Evolutionary conservation across 2,888 invertebrate species (phyloP).

Genomic region (Vanessa cardui): DNA sequence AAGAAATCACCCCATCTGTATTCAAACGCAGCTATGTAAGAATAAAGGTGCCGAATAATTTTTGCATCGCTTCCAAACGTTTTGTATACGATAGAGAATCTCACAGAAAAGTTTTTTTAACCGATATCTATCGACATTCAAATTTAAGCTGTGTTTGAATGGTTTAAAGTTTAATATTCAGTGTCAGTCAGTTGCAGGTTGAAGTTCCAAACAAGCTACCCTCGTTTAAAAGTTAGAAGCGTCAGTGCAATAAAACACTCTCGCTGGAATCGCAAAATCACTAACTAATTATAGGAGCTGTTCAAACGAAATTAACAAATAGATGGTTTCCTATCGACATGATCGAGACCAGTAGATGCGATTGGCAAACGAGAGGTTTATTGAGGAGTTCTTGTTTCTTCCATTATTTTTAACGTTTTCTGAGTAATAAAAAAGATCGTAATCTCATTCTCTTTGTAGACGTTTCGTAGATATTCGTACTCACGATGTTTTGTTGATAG

Average conservation of each 20-base stretch:
- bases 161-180: neutral
- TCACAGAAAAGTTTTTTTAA: conserved; percentile 52
- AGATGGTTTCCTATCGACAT: conserved; percentile 9
- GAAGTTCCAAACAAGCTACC: conserved; percentile 41
- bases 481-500: no score
- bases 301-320: conserved; percentile 13
- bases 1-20: conserved; percentile 32
- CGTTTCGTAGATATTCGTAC: no score
- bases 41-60: conserved; percentile 55
- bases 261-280: conserved; percentile 65
- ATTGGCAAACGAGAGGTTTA: neutral
- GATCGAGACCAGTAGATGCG: neutral
- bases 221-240: conserved; percentile 51
- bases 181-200: neutral
- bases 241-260: conserved; percentile 65
- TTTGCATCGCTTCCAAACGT: conserved; percentile 61
- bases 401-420: neutral
- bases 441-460: neutral
- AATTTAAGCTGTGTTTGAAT: neutral
- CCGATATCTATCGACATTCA: conserved; percentile 3
- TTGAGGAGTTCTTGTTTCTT: conserved; percentile 1
- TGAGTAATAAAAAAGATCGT: neutral
- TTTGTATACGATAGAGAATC: conserved; percentile 62
- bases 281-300: conserved; percentile 48
- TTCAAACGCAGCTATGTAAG: conserved; percentile 29